A percentile compares a stretch with the other conserved stretches of the same genome.
phyloP scores from a whole-genome alignment of 2,797 vertebrate genomes.

The Hoplostethus atlanticus region DNA sequence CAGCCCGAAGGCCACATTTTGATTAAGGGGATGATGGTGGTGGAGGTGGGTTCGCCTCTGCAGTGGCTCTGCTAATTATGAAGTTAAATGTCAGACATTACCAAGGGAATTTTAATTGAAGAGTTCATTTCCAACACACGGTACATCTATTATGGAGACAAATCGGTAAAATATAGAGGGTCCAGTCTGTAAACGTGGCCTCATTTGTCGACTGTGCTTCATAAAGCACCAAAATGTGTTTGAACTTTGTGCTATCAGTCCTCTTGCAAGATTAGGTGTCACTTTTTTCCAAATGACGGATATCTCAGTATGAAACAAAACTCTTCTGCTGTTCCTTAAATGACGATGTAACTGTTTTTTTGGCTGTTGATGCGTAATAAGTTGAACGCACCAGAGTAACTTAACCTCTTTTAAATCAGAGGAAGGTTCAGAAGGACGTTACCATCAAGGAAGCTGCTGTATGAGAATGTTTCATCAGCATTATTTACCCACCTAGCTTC shows the following conservation, averaged over 20 bases:
- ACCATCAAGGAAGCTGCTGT: no score
- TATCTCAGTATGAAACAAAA: background rate
- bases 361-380: no score
- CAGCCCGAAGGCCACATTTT: slow-evolving; percentile 28
- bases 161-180: background rate
- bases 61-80: slow-evolving; percentile 49
- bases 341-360: no score
- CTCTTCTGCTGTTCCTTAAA: background rate
- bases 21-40: slow-evolving; percentile 18
- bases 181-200: background rate
- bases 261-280: background rate
- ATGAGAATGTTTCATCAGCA: no score
- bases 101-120: slow-evolving; percentile 48
- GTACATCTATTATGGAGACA: slow-evolving; percentile 62
- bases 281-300: background rate
- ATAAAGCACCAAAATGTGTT: slow-evolving; percentile 6
- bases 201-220: slow-evolving; percentile 38
- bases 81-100: slow-evolving; percentile 55
- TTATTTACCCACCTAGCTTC: no score
- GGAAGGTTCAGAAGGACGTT: no score
- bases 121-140: slow-evolving; percentile 47
- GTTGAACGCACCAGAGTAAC: no score
- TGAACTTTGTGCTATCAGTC: slow-evolving; percentile 9
- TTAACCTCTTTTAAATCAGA: no score
- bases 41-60: slow-evolving; percentile 18